Conservation (phyloP, 2,888 invertebrate genomes). For the Eupithecia centaureata region DNA sequence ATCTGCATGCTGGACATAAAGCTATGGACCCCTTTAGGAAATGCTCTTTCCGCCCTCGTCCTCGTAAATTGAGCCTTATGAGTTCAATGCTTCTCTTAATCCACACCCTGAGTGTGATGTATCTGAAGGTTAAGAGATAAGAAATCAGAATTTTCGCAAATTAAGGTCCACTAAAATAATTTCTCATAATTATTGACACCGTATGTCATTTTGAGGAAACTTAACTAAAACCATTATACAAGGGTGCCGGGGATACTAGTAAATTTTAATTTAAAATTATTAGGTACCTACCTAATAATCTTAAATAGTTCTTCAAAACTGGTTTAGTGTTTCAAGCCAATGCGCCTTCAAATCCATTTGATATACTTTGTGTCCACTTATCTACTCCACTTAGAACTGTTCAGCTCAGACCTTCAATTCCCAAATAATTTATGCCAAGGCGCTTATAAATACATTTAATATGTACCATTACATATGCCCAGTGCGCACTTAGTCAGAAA, state of each 20-base stretch:
- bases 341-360: neutral
- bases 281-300: too few relatives aligned
- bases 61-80: conserved; percentile 72
- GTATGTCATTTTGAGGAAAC: neutral
- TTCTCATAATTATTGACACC: neutral
- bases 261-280: too few relatives aligned
- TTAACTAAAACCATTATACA: neutral
- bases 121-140: conserved; percentile 19
- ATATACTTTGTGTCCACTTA: too few relatives aligned
- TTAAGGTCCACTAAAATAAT: neutral
- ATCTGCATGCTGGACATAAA: conserved; percentile 45
- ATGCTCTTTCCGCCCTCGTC: conserved; percentile 70
- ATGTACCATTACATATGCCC: too few relatives aligned
- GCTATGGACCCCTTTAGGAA: conserved; percentile 59
- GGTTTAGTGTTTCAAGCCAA: neutral
- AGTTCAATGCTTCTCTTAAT: conserved; percentile 71
- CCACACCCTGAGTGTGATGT: conserved; percentile 30
- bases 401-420: too few relatives aligned
- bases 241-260: neutral
- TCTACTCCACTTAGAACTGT: too few relatives aligned
- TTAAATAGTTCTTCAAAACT: neutral
- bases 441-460: neutral
- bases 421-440: too few relatives aligned
- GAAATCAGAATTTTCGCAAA: conserved; percentile 11
- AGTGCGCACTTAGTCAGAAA: neutral